phyloP scores from a whole-genome alignment of 2,797 vertebrate species.

The Sternotherus odoratus region DNA sequence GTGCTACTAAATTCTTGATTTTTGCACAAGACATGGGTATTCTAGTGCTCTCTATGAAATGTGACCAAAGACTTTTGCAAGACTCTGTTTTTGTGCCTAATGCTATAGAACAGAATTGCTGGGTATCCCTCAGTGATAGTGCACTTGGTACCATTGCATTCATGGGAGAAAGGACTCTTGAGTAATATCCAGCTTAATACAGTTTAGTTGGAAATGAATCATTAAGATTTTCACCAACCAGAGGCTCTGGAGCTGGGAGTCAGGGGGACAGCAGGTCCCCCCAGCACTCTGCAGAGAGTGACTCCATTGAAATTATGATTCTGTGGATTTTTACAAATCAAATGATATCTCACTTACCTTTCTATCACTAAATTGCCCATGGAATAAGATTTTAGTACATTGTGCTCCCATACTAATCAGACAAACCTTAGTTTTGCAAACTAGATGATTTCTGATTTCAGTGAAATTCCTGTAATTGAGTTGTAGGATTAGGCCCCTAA shows the following conservation, averaged over 20 bases:
- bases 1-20: neutral
- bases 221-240: neutral
- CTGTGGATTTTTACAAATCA: neutral
- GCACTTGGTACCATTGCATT: too few relatives aligned
- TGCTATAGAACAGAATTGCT: neutral
- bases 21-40: neutral
- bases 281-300: neutral
- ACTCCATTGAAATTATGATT: neutral
- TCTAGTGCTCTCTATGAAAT: neutral
- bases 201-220: neutral
- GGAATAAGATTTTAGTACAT: neutral
- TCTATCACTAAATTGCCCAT: neutral
- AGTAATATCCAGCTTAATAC: too few relatives aligned
- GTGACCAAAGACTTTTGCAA: neutral
- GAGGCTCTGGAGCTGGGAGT: neutral
- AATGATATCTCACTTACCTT: neutral
- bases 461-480: neutral
- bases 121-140: too few relatives aligned
- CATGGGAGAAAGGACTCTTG: too few relatives aligned
- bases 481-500: neutral
- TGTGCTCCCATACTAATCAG: neutral
- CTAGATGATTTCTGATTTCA: neutral
- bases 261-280: too few relatives aligned
- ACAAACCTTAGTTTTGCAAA: neutral
- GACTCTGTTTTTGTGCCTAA: neutral